A percentile compares a stretch with the other conserved stretches of the same genome.
Evolutionary conservation across 2,113 vertebrate genomes (phyloP).

Genomic region (Todiramphus saurophagus): DNA sequence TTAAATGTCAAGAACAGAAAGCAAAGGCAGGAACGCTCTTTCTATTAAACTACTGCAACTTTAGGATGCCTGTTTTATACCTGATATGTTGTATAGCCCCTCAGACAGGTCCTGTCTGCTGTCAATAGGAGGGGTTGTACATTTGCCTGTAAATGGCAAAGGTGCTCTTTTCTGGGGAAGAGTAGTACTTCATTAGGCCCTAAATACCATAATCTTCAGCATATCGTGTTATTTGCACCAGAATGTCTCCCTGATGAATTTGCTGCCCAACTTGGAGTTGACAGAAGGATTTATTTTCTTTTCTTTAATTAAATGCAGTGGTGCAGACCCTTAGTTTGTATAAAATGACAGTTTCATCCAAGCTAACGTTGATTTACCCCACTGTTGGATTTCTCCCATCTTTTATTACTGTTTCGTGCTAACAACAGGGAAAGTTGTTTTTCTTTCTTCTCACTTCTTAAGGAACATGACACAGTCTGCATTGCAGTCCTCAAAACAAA

Average conservation of each 20-base stretch:
- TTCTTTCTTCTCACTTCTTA: background rate
- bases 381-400: background rate
- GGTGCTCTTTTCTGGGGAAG: background rate
- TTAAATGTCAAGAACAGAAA: background rate
- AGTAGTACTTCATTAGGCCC: background rate
- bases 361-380: background rate
- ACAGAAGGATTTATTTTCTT: background rate
- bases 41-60: background rate
- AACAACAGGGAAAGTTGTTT: background rate
- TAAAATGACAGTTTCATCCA: background rate
- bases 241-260: background rate
- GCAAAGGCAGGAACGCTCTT: background rate
- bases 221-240: background rate
- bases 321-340: background rate
- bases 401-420: background rate
- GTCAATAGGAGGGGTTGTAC: background rate
- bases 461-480: background rate
- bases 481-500: constrained; percentile 17
- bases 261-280: background rate
- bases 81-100: background rate
- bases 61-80: background rate
- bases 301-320: background rate
- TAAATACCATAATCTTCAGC: background rate
- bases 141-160: background rate
- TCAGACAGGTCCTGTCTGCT: background rate